Base-by-base conservation (phyloP, 2,888 invertebrate genomes). In the Scaptomyza parva region DNA sequence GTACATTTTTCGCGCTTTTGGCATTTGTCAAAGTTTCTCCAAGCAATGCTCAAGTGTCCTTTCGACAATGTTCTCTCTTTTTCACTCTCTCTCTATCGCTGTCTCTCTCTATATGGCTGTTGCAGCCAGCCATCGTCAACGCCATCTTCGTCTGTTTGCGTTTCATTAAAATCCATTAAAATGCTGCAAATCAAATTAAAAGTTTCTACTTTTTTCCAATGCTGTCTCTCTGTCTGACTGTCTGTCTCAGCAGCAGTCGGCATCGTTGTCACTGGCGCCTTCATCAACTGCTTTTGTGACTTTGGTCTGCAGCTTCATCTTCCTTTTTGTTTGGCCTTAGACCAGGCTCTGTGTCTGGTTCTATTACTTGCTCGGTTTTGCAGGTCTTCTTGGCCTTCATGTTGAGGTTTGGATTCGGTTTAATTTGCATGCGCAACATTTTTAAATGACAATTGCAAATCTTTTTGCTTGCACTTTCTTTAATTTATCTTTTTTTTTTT, bases 121-220 rank as follows among this genome's bases (percentile, higher is more conserved):
- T 61, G 59, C 55, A 41, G 48, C 50, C 55, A 41, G 48, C 50
- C 43, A 43, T 40, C 41, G 54, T 65, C 64, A n/a, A n/a, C 30
- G 47, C 30, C 18, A 51, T 72, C 78, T 70, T 75, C 62, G 85
- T 70, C 82, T 89, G 86, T 89, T 88, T 89, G 87, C 84, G 73
- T 86, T 88, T 86, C 82, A 88, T 84, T 89, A 82, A 85, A 87
- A 88, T 88, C 85, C 79, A 89, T 84, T 89, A 82, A 86, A 87
- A 86, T 85, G 82, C 89, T 84, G 89, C 87, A 88, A 88, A 88
- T 89, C 87, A 88, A 88, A 88, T 88, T 88, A 88, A 88, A 88
- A 88, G 78, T 88, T 88, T 87, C 69, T 59, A 78, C 78, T 89
- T 77, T 70, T 76, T 73, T 72, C 40, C 40, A 26, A 43, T 63